phyloP scores from a whole-genome alignment of 2,888 invertebrate species.

The Bellardia bayeri region DNA sequence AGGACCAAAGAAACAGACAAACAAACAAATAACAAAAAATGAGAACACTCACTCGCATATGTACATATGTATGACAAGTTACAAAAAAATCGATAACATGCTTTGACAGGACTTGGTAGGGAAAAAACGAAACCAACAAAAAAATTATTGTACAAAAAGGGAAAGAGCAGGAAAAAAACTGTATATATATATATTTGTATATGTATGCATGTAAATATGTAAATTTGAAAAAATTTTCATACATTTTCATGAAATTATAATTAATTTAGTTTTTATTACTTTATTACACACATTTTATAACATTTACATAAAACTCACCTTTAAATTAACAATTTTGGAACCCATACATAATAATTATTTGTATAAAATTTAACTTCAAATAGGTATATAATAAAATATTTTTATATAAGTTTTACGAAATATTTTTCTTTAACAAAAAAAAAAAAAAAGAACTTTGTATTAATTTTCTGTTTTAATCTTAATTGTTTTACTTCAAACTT shows the following conservation, averaged over 20 bases:
- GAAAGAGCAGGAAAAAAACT: constrained; percentile 27
- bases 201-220: neutral
- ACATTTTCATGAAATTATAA: constrained; percentile 18
- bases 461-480: constrained; percentile 47
- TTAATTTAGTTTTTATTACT: neutral
- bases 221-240: constrained; percentile 36
- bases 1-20: constrained; percentile 6
- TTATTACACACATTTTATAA: neutral
- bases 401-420: constrained; percentile 28
- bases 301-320: constrained; percentile 86
- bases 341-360: constrained; percentile 91
- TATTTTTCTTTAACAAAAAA: constrained; percentile 19
- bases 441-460: constrained; percentile 46
- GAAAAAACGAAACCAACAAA: constrained; percentile 32
- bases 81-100: constrained; percentile 79
- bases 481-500: constrained; percentile 60
- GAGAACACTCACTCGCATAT: constrained; percentile 44
- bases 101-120: constrained; percentile 68
- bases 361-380: constrained; percentile 73
- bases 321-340: constrained; percentile 93
- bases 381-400: neutral
- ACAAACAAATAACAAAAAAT: constrained; percentile 55
- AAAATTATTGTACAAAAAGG: constrained; percentile 2
- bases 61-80: constrained; percentile 41
- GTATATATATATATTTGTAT: constrained; percentile 5